These are phyloP conservation scores for silkworm (Bombyx mori) DNA, from an alignment of 1,140 invertebrate genomes.

Conservation along the genomic window DNA sequence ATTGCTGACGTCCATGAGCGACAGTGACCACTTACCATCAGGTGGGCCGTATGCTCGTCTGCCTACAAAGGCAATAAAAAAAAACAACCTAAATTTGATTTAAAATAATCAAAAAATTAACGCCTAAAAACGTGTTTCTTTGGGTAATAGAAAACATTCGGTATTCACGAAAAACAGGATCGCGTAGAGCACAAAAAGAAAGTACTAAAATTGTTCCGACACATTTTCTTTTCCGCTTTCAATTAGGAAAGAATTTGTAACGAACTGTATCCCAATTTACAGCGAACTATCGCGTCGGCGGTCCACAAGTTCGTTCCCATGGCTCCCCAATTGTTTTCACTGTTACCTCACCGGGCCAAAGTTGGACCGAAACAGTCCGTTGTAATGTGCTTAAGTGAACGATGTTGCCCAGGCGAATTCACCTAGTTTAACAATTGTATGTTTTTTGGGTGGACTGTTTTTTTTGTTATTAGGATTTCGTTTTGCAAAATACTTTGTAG, in stretches of 20 bases:
- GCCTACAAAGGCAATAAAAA: too few relatives aligned
- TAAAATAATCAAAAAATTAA: too few relatives aligned
- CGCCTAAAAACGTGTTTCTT: too few relatives aligned
- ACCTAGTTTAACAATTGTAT: conserved; percentile 35
- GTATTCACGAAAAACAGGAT: too few relatives aligned
- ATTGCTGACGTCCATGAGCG: too few relatives aligned
- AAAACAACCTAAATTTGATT: too few relatives aligned
- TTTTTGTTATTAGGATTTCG: conserved; percentile 4
- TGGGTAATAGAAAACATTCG: too few relatives aligned
- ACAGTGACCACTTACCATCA: too few relatives aligned
- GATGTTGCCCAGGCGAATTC: conserved; percentile 55
- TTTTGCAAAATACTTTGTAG: background rate
- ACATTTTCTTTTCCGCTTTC: conserved; percentile 3
- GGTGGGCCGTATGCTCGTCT: too few relatives aligned
- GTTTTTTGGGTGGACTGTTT: conserved; percentile 24
- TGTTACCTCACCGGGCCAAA: conserved; percentile 43
- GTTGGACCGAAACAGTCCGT: conserved; percentile 31
- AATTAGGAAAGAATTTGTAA: conserved; percentile 26
- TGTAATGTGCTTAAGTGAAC: conserved; percentile 61
- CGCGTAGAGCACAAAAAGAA: too few relatives aligned
- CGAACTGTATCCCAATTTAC: conserved; percentile 28
- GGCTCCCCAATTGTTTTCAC: conserved; percentile 50
- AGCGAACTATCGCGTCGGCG: conserved; percentile 18
- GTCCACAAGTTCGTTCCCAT: conserved; percentile 37
- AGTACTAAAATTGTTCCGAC: too few relatives aligned